Evolutionary conservation across 1,140 invertebrate genomes (phyloP).

Genomic region (Drosophila subpulchrella): DNA sequence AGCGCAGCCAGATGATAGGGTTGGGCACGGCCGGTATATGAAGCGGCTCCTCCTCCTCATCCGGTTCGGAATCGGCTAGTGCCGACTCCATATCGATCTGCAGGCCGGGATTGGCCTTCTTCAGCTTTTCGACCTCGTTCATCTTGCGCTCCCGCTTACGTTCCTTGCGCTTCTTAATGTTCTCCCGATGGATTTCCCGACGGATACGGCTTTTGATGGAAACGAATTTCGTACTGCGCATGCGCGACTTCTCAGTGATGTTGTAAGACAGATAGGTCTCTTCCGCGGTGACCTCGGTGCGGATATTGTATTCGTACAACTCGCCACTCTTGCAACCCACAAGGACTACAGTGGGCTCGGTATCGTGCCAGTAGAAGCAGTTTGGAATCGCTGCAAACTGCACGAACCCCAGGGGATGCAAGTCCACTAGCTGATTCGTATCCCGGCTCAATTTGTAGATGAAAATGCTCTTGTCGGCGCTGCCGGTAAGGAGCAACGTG

Average conservation of each 20-base stretch:
- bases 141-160: slow-evolving; percentile 86
- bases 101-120: slow-evolving; percentile 86
- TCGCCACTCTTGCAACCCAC: slow-evolving; percentile 86
- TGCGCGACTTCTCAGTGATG: slow-evolving; percentile 69
- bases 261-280: slow-evolving; percentile 85
- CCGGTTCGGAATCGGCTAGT: slow-evolving; percentile 85
- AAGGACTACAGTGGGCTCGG: slow-evolving; percentile 84
- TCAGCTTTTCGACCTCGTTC: slow-evolving; percentile 86
- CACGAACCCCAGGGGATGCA: slow-evolving; percentile 89
- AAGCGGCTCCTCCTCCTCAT: slow-evolving; percentile 86
- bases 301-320: slow-evolving; percentile 86
- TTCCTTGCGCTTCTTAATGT: slow-evolving; percentile 85
- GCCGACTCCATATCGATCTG: slow-evolving; percentile 87
- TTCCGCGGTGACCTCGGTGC: slow-evolving; percentile 83
- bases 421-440: slow-evolving; percentile 80
- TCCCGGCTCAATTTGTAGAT: slow-evolving; percentile 85
- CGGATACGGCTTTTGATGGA: slow-evolving; percentile 87
- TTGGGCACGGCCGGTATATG: slow-evolving; percentile 86
- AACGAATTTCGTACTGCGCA: slow-evolving; percentile 85
- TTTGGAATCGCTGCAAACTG: slow-evolving; percentile 86
- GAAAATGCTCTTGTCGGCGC: slow-evolving; percentile 89
- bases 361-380: slow-evolving; percentile 87
- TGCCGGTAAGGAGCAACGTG: slow-evolving; percentile 87
- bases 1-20: slow-evolving; percentile 85
- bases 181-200: slow-evolving; percentile 83